phyloP scores from a whole-genome alignment of 2,888 invertebrate species.

The Tenthredo distinguenda region DNA sequence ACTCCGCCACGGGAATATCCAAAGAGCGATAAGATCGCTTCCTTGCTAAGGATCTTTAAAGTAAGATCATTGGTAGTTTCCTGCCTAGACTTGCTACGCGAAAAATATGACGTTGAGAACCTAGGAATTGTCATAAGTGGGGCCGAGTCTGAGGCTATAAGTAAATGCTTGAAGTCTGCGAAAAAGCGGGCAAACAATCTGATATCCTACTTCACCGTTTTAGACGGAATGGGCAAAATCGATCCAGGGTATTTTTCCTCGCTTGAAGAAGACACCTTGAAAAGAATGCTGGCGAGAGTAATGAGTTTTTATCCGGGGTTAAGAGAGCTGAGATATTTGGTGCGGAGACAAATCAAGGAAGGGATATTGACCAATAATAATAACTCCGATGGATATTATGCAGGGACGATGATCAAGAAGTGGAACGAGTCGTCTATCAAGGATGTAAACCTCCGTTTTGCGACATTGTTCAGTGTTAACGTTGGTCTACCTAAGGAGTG shows the following conservation, averaged over 20 bases:
- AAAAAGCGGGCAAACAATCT: neutral
- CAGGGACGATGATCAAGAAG: slow-evolving; percentile 42
- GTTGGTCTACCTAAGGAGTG: slow-evolving; percentile 23
- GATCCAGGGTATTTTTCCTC: neutral
- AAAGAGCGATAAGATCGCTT: too few species aligned
- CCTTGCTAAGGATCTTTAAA: neutral
- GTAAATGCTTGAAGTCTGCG: neutral
- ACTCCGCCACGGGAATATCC: rapidly evolving
- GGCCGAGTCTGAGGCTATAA: neutral
- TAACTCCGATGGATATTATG: slow-evolving; percentile 29
- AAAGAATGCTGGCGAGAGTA: neutral
- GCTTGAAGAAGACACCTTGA: neutral
- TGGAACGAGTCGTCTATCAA: slow-evolving; percentile 49
- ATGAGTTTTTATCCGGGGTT: slow-evolving; percentile 37
- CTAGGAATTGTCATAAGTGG: neutral
- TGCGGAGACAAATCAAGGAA: slow-evolving; percentile 24
- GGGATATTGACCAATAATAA: neutral
- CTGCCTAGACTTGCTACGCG: neutral
- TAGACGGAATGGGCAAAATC: neutral
- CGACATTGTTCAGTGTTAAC: slow-evolving; percentile 10
- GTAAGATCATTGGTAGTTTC: neutral
- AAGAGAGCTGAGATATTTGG: slow-evolving; percentile 21
- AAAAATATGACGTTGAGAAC: neutral
- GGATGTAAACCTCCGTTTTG: slow-evolving; percentile 48
- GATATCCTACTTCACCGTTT: neutral